Percentiles rank a stretch among this genome's conserved stretches.
Conservation (phyloP, 2,888 invertebrate species). For the Octonoba sinensis region DNA sequence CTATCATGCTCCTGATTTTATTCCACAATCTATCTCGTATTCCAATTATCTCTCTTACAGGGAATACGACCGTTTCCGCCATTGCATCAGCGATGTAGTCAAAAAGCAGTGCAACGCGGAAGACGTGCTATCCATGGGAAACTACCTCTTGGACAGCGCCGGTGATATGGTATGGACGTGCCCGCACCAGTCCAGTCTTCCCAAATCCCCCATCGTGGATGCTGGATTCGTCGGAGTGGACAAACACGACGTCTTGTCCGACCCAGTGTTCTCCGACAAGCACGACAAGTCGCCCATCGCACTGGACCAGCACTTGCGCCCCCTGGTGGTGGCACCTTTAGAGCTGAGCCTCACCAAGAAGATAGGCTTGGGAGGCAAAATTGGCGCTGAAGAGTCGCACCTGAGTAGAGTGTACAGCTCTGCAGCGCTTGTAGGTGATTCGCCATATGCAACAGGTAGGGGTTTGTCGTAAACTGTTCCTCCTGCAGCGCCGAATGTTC, state of each 20-base stretch:
- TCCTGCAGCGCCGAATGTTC: no score
- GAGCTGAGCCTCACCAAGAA: not conserved
- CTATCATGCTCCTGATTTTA: no score
- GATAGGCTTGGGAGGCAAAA: not conserved
- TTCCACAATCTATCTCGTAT: no score
- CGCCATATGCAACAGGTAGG: conserved; percentile 40
- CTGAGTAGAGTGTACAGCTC: conserved; percentile 36
- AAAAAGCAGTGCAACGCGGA: conserved; percentile 36
- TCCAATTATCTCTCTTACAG: not conserved
- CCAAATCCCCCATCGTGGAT: conserved; percentile 34
- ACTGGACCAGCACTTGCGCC: not conserved
- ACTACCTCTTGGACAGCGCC: conserved; percentile 53
- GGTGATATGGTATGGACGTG: conserved; percentile 60
- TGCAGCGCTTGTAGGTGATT: conserved; percentile 37
- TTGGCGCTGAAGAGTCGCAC: conserved; percentile 42
- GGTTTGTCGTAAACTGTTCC: no score
- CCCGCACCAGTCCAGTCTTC: conserved; percentile 31
- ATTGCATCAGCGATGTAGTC: conserved; percentile 52
- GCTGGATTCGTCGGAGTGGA: conserved; percentile 44
- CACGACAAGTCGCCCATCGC: not conserved
- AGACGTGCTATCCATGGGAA: conserved; percentile 37
- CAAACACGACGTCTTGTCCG: conserved; percentile 16
- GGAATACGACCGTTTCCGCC: conserved; percentile 55
- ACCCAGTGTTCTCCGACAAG: not conserved
- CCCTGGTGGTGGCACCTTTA: not conserved